Conservation (phyloP, 2,113 vertebrate species). For the Cebidichthys violaceus region DNA sequence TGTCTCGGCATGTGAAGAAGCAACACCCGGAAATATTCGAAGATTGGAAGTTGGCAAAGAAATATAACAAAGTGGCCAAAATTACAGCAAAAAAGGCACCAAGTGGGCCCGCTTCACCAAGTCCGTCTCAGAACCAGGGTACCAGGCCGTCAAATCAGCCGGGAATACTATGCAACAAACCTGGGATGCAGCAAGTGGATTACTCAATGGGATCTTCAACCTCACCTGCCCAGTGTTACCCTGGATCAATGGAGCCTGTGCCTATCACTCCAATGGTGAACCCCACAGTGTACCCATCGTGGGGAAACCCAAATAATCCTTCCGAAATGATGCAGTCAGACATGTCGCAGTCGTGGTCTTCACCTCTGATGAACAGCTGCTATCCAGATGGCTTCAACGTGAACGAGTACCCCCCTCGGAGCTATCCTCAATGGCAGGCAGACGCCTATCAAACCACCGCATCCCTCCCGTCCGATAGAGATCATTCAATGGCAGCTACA, state of each 20-base stretch:
- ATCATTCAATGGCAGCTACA: conserved; percentile 69
- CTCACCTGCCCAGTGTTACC: conserved; percentile 75
- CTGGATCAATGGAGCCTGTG: conserved; percentile 84
- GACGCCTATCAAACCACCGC: conserved; percentile 72
- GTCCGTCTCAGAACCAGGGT: conserved; percentile 75
- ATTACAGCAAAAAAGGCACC: conserved; percentile 80
- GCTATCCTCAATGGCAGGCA: conserved; percentile 76
- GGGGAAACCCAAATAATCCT: conserved; percentile 80
- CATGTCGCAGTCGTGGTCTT: conserved; percentile 78
- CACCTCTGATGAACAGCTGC: conserved; percentile 76
- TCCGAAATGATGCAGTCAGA: conserved; percentile 76
- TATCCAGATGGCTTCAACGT: conserved; percentile 78
- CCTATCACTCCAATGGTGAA: conserved; percentile 83
- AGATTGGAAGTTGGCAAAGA: conserved; percentile 93
- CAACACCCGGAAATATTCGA: conserved; percentile 96
- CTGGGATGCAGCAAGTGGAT: conserved; percentile 73
- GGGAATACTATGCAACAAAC: conserved; percentile 76
- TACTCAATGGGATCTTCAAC: conserved; percentile 68
- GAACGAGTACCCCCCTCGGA: conserved; percentile 76
- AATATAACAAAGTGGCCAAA: conserved; percentile 91
- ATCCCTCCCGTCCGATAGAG: conserved; percentile 69
- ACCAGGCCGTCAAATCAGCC: conserved; percentile 69
- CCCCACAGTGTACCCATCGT: conserved; percentile 84
- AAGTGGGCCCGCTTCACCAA: conserved; percentile 77
- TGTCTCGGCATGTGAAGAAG: conserved; percentile 97